Evolutionary conservation across 2,888 invertebrate species (phyloP), one percentile per base, ranked within the genome.

Genomic region (Fragum sueziense): DNA sequence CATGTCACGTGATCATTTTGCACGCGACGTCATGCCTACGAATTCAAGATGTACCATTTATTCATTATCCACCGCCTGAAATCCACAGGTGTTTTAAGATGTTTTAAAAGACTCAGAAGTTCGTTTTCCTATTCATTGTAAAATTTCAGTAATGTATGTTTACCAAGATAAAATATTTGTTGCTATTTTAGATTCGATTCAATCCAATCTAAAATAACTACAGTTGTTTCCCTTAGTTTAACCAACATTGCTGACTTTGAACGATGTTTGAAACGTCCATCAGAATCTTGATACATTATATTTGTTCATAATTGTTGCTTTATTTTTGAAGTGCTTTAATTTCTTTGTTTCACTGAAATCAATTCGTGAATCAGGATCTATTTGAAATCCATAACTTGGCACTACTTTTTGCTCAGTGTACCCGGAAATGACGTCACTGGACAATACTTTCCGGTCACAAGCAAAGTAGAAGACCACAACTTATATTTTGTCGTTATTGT

Each of bases 331-430:
- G 65, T 65, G 65, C 65, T 65, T 65, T 65, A 62, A 34, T 65
- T n/a, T 25, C 9, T 34, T 41, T 37, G n/a, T 65, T 25, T 65
- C 41, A 65, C 34, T 62, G 17, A 34, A 62, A n/a, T 20, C 14
- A 34, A n/a, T 62, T 25, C 25, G 65, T 65, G 29, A 65, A 65
- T 33, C 76, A 80, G 86, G 86, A 86, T 86, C 86, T 84, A 75
- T 78, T 78, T 79, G 84, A 86, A 86, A 85, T 86, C 86, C 86
- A 84, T 73, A 71, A 76, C 47, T 74, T 72, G 72, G 72, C 72
- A 72, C 72, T 72, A 61, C 72, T 62, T 31, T 29, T 14, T 27
- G 37, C n/a, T 47, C 14, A 11, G 41, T 25, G 7, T 22, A 41
- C 59, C 71, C 41, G 59, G 72, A 51, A 62, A 31, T 61, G 72